Evolutionary conservation across 2,113 vertebrate genomes (phyloP).

Genomic region (Octodon degus): DNA sequence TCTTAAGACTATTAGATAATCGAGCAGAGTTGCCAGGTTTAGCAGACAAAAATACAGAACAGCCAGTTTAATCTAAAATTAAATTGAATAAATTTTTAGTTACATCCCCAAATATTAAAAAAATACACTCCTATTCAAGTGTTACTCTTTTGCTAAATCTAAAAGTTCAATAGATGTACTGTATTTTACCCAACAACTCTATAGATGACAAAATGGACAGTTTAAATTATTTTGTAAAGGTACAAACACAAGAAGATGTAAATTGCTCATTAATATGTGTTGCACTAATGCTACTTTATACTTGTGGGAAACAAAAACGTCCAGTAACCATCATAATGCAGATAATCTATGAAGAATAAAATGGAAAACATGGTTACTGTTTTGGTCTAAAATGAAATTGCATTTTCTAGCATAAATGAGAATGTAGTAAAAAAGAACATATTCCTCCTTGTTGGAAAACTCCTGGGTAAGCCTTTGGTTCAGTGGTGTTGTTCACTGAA

Average conservation of each 20-base stretch:
- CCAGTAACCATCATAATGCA: constrained; percentile 71
- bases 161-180: constrained; percentile 5
- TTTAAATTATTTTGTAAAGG: constrained; percentile 18
- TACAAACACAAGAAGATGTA: background rate
- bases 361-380: constrained; percentile 49
- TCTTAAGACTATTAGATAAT: constrained; percentile 13
- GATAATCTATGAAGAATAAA: constrained; percentile 65
- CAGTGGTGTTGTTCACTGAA: constrained; percentile 19
- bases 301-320: constrained; percentile 66
- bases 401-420: constrained; percentile 69
- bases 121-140: background rate
- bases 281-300: constrained; percentile 66
- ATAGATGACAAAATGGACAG: constrained; percentile 44
- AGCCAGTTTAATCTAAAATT: constrained; percentile 29
- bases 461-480: constrained; percentile 48
- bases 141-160: background rate
- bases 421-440: constrained; percentile 61
- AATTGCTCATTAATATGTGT: constrained; percentile 66
- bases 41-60: constrained; percentile 26
- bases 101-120: background rate
- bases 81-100: constrained; percentile 13
- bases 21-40: background rate
- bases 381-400: constrained; percentile 77
- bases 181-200: background rate
- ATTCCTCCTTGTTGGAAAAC: constrained; percentile 65